Base-by-base conservation (phyloP, 2,888 invertebrate genomes). In the Megaustenia siamemsis region DNA sequence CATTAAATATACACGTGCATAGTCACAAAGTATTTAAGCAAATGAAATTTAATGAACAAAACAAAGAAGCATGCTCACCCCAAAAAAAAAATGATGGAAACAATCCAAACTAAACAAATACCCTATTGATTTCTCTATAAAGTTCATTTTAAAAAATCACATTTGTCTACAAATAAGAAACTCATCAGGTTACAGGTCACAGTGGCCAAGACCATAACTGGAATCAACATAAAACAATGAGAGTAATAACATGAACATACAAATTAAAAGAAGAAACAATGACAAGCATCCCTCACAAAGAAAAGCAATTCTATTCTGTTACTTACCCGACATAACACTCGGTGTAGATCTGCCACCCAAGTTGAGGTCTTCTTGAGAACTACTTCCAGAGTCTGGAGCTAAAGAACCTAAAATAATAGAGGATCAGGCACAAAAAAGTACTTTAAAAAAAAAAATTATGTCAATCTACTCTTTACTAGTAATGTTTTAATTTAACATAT, bases 361-460 rank as follows among this genome's bases (percentile, higher is more conserved):
- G 35, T 53, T 53, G 60, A 91, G 63, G 85, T 93, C 92, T 80
- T 93, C 93, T 80, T 89, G 89, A 28, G 92, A 92, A 82, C 89
- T 89, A 56, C 88, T 83, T 53, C 88, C 86, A 6, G 86, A 75
- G 24, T 86, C 88, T 12, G 87, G 88, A 18, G 88, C 75, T n/a
- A 75, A 18, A 43, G 79, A 28, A 1, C 83, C 83, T 84, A 43
- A 45, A 10, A 10, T n/a, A 43, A 73, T 15, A 45, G 3, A 73
- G 10, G n/a, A 60, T 60, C n/a, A 10, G n/a, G n/a, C n/a, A n/a
- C n/a, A n/a, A n/a, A n/a, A n/a, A n/a, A n/a, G n/a, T n/a, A n/a
- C n/a, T n/a, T n/a, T n/a, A n/a, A n/a, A n/a, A n/a, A n/a, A n/a
- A n/a, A n/a, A n/a, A n/a, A n/a, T n/a, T n/a, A n/a, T n/a, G n/a